Percentiles rank a stretch among this genome's conserved stretches.
Conservation (phyloP, 2,888 invertebrate genomes). For the Agrochola litura region DNA sequence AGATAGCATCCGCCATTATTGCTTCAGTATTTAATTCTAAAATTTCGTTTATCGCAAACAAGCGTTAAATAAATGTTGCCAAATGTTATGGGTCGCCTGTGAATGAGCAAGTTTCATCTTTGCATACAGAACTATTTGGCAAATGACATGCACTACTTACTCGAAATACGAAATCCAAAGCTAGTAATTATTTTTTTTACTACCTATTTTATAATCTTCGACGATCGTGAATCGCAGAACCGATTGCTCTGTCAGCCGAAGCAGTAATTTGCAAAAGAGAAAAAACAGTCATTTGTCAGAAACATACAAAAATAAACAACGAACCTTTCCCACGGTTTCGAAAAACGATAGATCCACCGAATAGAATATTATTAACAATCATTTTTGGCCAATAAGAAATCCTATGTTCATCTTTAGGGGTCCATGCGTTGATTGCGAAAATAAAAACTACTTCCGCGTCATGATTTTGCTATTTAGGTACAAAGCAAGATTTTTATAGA, state of each 20-base stretch:
- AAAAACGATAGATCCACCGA: constrained; percentile 69
- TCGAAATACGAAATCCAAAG: constrained; percentile 77
- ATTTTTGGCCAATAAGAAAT: constrained; percentile 69
- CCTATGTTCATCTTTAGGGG: constrained; percentile 61
- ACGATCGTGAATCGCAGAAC: constrained; percentile 80
- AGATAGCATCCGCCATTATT: constrained; percentile 62
- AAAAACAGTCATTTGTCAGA: constrained; percentile 76
- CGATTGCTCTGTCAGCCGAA: constrained; percentile 80
- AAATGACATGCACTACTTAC: constrained; percentile 83
- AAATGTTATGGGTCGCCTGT: constrained; percentile 73
- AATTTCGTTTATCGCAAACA: constrained; percentile 68
- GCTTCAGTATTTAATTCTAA: constrained; percentile 68
- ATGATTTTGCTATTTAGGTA: constrained; percentile 12
- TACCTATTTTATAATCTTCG: constrained; percentile 72
- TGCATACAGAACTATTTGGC: constrained; percentile 76
- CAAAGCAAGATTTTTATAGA: constrained; percentile 3
- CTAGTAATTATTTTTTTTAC: constrained; percentile 76
- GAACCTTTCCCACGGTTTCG: constrained; percentile 81
- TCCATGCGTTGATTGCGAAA: constrained; percentile 44
- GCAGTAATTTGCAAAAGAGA: constrained; percentile 79
- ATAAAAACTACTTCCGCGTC: constrained; percentile 46
- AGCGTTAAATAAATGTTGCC: constrained; percentile 75
- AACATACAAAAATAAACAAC: constrained; percentile 75
- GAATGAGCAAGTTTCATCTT: constrained; percentile 72
- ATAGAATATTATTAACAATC: constrained; percentile 67